phyloP scores from a whole-genome alignment of 2,113 vertebrate genomes.

The Eudyptes chrysolophus region DNA sequence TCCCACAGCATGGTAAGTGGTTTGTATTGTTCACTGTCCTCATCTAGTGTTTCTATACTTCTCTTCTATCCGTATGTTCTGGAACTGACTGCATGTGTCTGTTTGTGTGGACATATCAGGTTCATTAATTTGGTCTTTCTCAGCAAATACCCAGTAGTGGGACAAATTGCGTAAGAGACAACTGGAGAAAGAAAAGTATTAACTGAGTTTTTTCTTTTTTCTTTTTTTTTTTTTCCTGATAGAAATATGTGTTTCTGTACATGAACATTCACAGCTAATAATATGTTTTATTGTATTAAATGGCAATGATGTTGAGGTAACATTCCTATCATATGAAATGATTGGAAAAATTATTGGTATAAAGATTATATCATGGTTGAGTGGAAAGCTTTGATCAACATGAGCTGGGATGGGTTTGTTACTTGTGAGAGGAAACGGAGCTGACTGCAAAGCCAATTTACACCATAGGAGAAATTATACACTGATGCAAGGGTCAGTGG shows the following conservation, averaged over 20 bases:
- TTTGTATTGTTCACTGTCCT: not conserved
- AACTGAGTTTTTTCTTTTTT: not conserved
- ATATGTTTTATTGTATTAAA: not conserved
- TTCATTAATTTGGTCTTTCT: not conserved
- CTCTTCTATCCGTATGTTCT: not conserved
- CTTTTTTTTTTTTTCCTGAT: not conserved
- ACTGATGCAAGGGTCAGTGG: too few relatives aligned
- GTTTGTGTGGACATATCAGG: not conserved
- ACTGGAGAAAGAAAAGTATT: not conserved
- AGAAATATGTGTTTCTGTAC: not conserved
- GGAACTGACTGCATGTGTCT: not conserved
- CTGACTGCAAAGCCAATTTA: not conserved
- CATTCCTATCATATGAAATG: not conserved
- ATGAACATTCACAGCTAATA: not conserved
- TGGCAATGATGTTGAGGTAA: not conserved
- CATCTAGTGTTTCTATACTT: not conserved
- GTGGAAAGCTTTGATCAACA: not conserved
- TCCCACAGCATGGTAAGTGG: not conserved
- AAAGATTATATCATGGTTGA: not conserved
- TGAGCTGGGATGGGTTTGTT: not conserved
- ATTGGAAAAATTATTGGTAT: not conserved
- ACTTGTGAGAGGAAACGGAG: not conserved
- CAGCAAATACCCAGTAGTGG: not conserved
- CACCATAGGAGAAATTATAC: fast-evolving
- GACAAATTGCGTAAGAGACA: not conserved